Evolutionary conservation across 1,140 invertebrate genomes (phyloP), one percentile per base, ranked within the genome.

Genomic region (Ericerus pela): DNA sequence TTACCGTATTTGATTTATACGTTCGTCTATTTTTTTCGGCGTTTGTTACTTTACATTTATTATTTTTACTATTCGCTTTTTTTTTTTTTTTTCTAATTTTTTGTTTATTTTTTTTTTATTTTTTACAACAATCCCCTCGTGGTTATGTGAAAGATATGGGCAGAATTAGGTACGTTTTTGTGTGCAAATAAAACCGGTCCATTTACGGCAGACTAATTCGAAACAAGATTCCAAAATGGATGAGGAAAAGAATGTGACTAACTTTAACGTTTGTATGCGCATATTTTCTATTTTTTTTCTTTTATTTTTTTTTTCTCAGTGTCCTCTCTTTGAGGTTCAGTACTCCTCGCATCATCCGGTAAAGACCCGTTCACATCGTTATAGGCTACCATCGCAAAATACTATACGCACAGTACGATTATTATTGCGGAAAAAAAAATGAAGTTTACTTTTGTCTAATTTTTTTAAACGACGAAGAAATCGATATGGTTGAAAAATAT

Each of bases 101-200:
- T 47, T 16, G 6, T 41, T 41, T 41, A 41, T 47, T 47, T 47
- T 47, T 47, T 47, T 33, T n/a, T 22, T 24, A 22, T 41, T 41
- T 18, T 14, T 38, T 38, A n/a, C n/a, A n/a, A n/a, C n/a, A n/a
- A n/a, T n/a, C n/a, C n/a, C n/a, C n/a, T n/a, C n/a, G n/a, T n/a
- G n/a, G n/a, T 38, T 38, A 3, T 4, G 36, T n/a, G 14, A 18
- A 10, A 24, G 26, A 8, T 10, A 24, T 47, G 26, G 36, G 36
- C 11, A 22, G 20, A 14, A 47, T n/a, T n/a, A 24, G 41, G 41
- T 47, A 4, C 22, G 3, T 47, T 47, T 47, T 47, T 47, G 41
- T 47, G 41, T 47, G 41, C 41, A 47, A 47, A 47, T 47, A 47
- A 47, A 47, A 47, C 41, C 41, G 41, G 41, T 47, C 41, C 26